A percentile compares a stretch with the other conserved stretches of the same genome.
Conservation (phyloP, 2,888 invertebrate species). For the Sminthurinus aureus region DNA sequence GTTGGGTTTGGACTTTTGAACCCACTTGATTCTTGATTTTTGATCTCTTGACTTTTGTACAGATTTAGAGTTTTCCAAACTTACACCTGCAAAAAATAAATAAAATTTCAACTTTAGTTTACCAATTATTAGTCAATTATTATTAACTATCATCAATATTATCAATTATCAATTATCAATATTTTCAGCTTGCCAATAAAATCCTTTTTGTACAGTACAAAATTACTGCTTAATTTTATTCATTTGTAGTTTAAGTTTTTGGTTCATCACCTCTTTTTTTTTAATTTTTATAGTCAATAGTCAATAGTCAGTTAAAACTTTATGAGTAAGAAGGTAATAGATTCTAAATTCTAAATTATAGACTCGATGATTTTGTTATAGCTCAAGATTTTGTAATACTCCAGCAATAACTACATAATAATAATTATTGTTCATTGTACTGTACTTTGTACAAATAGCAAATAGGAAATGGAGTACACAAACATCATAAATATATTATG, state of each 20-base stretch:
- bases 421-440: not conserved
- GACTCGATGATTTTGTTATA: no score
- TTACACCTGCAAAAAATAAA: not conserved
- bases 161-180: no score
- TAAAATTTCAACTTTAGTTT: not conserved
- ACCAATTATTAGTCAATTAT: not conserved
- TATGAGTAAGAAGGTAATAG: no score
- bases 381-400: no score
- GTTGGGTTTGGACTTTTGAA: no score
- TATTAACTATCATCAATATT: not conserved
- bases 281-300: no score
- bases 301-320: no score
- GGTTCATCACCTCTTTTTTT: no score
- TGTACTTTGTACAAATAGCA: not conserved
- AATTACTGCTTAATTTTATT: not conserved
- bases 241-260: no score
- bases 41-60: no score
- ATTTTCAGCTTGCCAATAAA: not conserved
- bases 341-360: no score
- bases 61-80: not conserved
- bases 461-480: slow-evolving; percentile 3
- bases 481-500: not conserved
- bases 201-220: not conserved
- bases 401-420: not conserved
- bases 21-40: no score